A percentile compares a stretch with the other conserved stretches of the same genome.
phyloP scores from a whole-genome alignment of 2,113 vertebrate species.

The Chamaetylas fuelleborni region DNA sequence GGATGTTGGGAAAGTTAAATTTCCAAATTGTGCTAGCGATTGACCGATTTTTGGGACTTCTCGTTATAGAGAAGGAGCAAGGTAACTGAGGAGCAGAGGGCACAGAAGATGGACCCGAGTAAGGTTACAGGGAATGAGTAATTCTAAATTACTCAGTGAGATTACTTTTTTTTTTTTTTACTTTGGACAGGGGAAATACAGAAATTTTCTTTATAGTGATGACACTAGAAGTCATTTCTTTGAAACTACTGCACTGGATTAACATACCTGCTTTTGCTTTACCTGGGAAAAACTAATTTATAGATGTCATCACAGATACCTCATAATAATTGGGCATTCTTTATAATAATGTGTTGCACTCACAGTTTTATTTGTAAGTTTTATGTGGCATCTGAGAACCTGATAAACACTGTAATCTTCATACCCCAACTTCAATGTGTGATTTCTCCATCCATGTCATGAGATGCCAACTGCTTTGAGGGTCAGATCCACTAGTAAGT shows the following conservation, averaged over 20 bases:
- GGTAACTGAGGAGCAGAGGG: background rate
- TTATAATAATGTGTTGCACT: background rate
- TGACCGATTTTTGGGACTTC: background rate
- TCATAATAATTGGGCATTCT: background rate
- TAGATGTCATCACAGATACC: background rate
- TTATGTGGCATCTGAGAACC: background rate
- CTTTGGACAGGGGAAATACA: background rate
- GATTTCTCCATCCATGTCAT: background rate
- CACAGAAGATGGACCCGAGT: background rate
- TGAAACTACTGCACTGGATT: background rate
- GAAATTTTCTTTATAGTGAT: background rate
- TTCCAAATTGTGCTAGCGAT: background rate
- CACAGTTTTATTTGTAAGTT: background rate
- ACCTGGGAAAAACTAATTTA: background rate
- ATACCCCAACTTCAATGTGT: background rate
- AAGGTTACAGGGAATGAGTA: background rate
- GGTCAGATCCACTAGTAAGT: background rate
- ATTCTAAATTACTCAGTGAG: background rate
- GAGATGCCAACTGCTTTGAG: background rate
- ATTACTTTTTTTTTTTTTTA: background rate
- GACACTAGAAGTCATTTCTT: background rate
- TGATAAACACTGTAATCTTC: background rate
- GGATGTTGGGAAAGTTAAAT: background rate
- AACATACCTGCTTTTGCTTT: background rate
- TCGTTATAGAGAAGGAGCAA: background rate